These are phyloP conservation scores for Hippocampus abdominalis DNA, from an alignment of 2,113 vertebrate species.

Conservation along the genomic window DNA sequence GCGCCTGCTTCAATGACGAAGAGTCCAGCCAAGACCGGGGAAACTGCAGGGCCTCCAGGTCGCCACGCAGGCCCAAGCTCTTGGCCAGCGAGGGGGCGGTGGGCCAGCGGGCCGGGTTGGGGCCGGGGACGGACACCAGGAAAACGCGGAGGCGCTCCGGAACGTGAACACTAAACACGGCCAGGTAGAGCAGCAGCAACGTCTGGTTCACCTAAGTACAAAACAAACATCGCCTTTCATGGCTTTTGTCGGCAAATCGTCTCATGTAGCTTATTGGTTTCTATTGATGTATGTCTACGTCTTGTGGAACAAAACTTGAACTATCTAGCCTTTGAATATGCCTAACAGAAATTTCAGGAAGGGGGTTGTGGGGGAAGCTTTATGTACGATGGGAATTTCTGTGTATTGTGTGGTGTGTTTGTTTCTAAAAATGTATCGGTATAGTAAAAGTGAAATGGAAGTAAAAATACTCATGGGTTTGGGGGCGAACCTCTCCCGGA, in stretches of 20 bases:
- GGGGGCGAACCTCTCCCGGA: conserved; percentile 77
- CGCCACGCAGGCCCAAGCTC: conserved; percentile 81
- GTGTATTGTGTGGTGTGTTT: background rate
- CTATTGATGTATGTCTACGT: background rate
- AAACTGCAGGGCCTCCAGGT: conserved; percentile 88
- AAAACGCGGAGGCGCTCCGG: conserved; percentile 86
- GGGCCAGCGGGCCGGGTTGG: conserved; percentile 81
- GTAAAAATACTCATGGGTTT: background rate
- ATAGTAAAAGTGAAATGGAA: background rate
- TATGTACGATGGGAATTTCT: background rate
- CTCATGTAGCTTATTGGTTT: background rate
- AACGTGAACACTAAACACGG: conserved; percentile 88
- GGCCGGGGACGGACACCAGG: conserved; percentile 88
- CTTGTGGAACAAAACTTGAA: no score
- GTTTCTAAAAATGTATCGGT: background rate
- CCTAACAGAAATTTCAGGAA: background rate
- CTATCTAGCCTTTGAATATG: background rate
- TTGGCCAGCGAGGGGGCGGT: conserved; percentile 83
- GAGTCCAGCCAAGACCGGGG: conserved; percentile 89
- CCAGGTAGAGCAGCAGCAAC: conserved; percentile 89
- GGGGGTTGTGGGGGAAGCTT: background rate
- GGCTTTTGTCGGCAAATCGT: background rate
- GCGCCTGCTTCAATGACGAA: conserved; percentile 79
- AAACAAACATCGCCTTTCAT: background rate
- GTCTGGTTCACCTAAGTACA: conserved; percentile 83